A percentile compares a stretch with the other conserved stretches of the same genome.
Conservation (phyloP, 2,797 vertebrate species). For the Spheniscus humboldti region DNA sequence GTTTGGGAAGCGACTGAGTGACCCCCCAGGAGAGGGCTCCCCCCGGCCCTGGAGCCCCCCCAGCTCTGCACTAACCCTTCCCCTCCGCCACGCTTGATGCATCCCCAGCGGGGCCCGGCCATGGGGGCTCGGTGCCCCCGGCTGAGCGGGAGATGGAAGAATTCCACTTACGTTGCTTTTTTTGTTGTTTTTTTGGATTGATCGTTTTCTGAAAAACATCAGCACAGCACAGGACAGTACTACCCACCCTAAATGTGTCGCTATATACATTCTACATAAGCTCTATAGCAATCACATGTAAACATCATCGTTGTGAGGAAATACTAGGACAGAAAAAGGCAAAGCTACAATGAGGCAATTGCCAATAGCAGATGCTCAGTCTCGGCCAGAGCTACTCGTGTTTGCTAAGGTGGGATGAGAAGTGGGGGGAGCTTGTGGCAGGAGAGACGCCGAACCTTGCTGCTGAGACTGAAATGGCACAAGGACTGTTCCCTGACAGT, state of each 20-base stretch:
- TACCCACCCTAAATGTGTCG: conserved; percentile 70
- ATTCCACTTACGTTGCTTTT: conserved; percentile 71
- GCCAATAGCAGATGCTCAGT: conserved; percentile 74
- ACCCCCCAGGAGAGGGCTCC: not conserved
- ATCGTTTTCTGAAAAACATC: conserved; percentile 72
- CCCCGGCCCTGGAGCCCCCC: not conserved
- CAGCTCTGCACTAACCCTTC: conserved; percentile 52
- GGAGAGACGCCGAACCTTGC: not conserved
- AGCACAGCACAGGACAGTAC: conserved; percentile 77
- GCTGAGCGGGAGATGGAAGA: conserved; percentile 78
- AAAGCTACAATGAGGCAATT: conserved; percentile 79
- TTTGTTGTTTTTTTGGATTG: conserved; percentile 1
- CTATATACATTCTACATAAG: conserved; percentile 76
- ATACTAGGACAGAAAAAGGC: conserved; percentile 80
- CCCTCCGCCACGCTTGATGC: conserved; percentile 71
- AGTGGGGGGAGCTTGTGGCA: not conserved
- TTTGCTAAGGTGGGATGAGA: conserved; percentile 38
- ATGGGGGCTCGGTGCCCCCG: not conserved
- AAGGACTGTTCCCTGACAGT: not conserved
- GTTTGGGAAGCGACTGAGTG: not conserved
- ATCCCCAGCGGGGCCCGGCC: conserved; percentile 68
- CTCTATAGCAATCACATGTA: conserved; percentile 81
- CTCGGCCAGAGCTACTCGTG: conserved; percentile 38
- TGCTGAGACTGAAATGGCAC: not conserved
- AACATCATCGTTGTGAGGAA: conserved; percentile 78